Percentiles rank a stretch among this genome's conserved stretches.
Conservation (phyloP, 2,113 vertebrate species). For the Larimichthys polyactis region DNA sequence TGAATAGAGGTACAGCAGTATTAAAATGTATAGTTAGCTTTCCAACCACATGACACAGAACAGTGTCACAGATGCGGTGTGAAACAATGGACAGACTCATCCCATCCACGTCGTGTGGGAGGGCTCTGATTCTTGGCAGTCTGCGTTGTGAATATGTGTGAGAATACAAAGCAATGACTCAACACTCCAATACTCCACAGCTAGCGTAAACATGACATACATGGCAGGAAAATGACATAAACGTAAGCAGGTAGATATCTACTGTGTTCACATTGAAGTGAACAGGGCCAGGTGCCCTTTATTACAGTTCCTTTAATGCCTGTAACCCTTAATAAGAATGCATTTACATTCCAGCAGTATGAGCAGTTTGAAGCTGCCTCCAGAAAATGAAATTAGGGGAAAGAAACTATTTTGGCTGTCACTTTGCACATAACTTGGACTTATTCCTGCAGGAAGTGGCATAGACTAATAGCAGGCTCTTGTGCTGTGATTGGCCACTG, state of each 20-base stretch:
- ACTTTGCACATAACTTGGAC: constrained; percentile 48
- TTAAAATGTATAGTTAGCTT: constrained; percentile 16
- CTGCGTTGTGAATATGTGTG: constrained; percentile 50
- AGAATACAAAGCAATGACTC: constrained; percentile 54
- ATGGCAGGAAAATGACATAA: constrained; percentile 43
- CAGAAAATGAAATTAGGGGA: constrained; percentile 36
- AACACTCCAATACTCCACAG: constrained; percentile 28
- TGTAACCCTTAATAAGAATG: constrained; percentile 52
- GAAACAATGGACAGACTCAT: constrained; percentile 41
- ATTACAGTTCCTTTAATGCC: constrained; percentile 58
- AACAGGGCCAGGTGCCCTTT: constrained; percentile 1
- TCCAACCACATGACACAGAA: constrained; percentile 19
- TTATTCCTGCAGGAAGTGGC: constrained; percentile 47
- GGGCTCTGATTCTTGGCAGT: constrained; percentile 58
- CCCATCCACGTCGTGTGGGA: constrained; percentile 53
- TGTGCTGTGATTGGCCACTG: constrained; percentile 41
- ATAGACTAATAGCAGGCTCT: constrained; percentile 33
- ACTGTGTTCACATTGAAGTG: constrained; percentile 60
- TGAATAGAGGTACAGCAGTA: not conserved
- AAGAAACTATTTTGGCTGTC: constrained; percentile 54
- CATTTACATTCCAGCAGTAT: constrained; percentile 55
- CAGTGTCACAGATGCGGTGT: constrained; percentile 45
- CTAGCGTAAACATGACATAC: constrained; percentile 33
- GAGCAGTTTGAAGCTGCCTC: constrained; percentile 43
- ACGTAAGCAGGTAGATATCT: constrained; percentile 16